Percentiles rank a stretch among this genome's conserved stretches.
Evolutionary conservation across 1,140 invertebrate species (phyloP).

Genomic region (Leptinotarsa defecta): DNA sequence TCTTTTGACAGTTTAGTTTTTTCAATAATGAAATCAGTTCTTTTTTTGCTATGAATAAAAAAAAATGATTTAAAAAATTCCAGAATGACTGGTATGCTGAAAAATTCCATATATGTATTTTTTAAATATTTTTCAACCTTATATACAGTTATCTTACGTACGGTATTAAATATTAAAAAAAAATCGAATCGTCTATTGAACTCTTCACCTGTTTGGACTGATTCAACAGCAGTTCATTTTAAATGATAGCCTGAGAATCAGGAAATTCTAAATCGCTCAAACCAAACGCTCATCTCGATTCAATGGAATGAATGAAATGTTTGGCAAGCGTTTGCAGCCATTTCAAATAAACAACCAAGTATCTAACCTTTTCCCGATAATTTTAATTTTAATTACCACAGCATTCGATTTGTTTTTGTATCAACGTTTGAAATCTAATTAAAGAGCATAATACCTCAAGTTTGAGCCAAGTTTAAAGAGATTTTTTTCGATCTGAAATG

Average conservation of each 20-base stretch:
- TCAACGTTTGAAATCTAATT: constrained; percentile 27
- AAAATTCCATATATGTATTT: too few species aligned
- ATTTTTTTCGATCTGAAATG: constrained; percentile 31
- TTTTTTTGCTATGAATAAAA: too few species aligned
- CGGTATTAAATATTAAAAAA: too few species aligned
- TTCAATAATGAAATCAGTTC: too few species aligned
- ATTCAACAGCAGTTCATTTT: not conserved
- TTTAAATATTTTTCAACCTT: too few species aligned
- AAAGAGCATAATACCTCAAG: constrained; percentile 25
- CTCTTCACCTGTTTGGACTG: too few species aligned
- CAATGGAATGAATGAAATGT: constrained; percentile 12
- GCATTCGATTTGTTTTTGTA: constrained; percentile 27
- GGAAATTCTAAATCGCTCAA: not conserved
- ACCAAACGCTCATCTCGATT: not conserved
- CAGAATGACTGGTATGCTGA: too few species aligned
- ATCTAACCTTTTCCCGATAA: constrained; percentile 28
- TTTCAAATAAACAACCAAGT: constrained; percentile 16
- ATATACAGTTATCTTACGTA: too few species aligned
- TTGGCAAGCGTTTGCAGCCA: constrained; percentile 8
- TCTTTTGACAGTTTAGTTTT: too few species aligned
- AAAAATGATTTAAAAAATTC: too few species aligned
- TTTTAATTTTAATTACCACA: constrained; percentile 17
- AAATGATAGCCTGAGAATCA: not conserved
- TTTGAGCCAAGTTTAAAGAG: constrained; percentile 24
- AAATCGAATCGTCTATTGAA: too few species aligned